phyloP scores from a whole-genome alignment of 2,797 vertebrate genomes.

The Micromesistius poutassou region DNA sequence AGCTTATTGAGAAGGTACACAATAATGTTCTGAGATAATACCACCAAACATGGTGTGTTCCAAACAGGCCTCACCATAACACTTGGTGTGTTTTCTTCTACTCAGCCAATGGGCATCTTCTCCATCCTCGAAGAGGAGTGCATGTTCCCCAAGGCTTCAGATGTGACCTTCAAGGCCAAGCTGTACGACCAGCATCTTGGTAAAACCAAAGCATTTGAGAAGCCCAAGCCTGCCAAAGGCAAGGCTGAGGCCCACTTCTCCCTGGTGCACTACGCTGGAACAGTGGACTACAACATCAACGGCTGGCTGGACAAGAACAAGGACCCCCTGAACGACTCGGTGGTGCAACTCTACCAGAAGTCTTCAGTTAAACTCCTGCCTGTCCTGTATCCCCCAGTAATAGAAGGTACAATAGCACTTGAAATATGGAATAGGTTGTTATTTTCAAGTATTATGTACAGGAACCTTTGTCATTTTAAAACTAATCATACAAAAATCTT shows the following conservation, averaged over 20 bases:
- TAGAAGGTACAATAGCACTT: too few relatives aligned
- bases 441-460: too few relatives aligned
- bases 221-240: slow-evolving; percentile 78
- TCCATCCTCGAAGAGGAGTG: slow-evolving; percentile 86
- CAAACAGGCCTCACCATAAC: neutral
- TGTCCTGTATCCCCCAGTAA: too few relatives aligned
- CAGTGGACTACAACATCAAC: slow-evolving; percentile 73
- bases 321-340: slow-evolving; percentile 77
- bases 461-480: too few relatives aligned
- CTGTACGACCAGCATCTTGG: slow-evolving; percentile 10
- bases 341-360: slow-evolving; percentile 81
- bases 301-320: slow-evolving; percentile 84
- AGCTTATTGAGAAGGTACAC: slow-evolving; percentile 9
- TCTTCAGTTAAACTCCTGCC: slow-evolving; percentile 1
- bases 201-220: slow-evolving; percentile 36
- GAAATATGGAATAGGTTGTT: too few relatives aligned
- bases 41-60: neutral
- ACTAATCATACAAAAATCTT: too few relatives aligned
- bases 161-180: slow-evolving; percentile 75
- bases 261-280: slow-evolving; percentile 71
- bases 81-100: neutral
- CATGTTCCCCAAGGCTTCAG: slow-evolving; percentile 82
- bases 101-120: slow-evolving; percentile 79
- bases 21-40: neutral
- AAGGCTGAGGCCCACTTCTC: slow-evolving; percentile 76